phyloP scores from a whole-genome alignment of 2,888 invertebrate genomes.

The Chymomyza caudatula region DNA sequence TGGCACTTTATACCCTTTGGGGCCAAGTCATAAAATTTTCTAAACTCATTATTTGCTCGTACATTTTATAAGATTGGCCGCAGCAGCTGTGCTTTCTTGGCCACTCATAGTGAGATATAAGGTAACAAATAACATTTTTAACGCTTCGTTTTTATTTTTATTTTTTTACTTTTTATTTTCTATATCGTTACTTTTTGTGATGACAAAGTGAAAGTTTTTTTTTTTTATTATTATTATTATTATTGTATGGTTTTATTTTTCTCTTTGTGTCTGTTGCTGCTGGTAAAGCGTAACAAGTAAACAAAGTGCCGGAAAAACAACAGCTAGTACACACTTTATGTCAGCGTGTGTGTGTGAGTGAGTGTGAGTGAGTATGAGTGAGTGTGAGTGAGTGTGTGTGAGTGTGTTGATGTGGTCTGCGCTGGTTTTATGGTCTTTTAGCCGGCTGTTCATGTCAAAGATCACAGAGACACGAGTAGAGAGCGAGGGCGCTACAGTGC shows the following conservation, averaged over 20 bases:
- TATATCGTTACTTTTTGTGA: conserved; percentile 51
- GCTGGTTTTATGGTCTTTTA: conserved; percentile 4
- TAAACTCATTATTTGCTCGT: conserved; percentile 68
- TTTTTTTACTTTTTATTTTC: conserved; percentile 24
- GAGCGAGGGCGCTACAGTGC: background rate
- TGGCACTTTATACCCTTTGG: conserved; percentile 8
- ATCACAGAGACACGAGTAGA: conserved; percentile 28
- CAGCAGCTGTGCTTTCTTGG: background rate
- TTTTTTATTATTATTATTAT: conserved; percentile 17
- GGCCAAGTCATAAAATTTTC: conserved; percentile 55
- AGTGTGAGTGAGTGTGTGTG: conserved; percentile 15
- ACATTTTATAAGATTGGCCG: conserved; percentile 20
- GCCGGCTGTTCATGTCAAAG: conserved; percentile 50
- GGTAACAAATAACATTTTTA: conserved; percentile 40
- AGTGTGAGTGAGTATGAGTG: background rate
- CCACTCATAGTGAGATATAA: background rate
- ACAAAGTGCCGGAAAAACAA: conserved; percentile 24
- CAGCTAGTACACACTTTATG: background rate
- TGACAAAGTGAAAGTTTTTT: conserved; percentile 69
- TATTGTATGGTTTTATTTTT: background rate
- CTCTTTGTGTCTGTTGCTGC: conserved; percentile 43
- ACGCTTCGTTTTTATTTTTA: conserved; percentile 33
- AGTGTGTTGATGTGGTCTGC: conserved; percentile 26
- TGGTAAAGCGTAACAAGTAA: conserved; percentile 62
- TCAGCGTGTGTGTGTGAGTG: background rate